Conservation (phyloP, 2,888 invertebrate genomes). For the Drosophila longiperda region DNA sequence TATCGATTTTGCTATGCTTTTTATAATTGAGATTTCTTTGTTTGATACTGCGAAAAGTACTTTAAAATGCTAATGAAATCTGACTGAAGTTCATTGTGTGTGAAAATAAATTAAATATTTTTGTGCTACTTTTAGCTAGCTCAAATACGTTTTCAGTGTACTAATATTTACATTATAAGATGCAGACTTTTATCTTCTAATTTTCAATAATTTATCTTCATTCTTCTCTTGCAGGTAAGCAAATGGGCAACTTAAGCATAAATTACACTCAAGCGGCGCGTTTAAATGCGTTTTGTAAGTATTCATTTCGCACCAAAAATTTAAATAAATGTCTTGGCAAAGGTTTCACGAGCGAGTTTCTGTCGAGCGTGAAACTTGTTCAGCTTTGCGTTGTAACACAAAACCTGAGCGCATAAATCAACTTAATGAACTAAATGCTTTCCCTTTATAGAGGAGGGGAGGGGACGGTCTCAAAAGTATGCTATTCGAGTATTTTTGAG, state of each 20-base stretch:
- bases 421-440: conserved; percentile 44
- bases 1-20: neutral
- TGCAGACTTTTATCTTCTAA: neutral
- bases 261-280: conserved; percentile 12
- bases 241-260: conserved; percentile 7
- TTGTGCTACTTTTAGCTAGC: neutral
- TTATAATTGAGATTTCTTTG: neutral
- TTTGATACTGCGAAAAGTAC: too few species aligned
- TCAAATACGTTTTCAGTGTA: neutral
- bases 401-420: conserved; percentile 50
- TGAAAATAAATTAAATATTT: neutral
- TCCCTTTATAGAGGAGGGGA: neutral
- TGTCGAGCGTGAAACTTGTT: conserved; percentile 14
- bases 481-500: conserved; percentile 14
- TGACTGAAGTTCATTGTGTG: neutral
- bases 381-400: conserved; percentile 11
- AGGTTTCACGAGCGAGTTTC: conserved; percentile 11
- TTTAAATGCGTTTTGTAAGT: conserved; percentile 28
- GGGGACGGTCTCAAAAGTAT: conserved; percentile 31
- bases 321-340: conserved; percentile 20
- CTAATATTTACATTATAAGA: conserved; percentile 3
- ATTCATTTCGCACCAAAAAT: conserved; percentile 10
- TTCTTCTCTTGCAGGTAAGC: conserved; percentile 59
- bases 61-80: neutral
- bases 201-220: neutral